Base-by-base conservation (phyloP, 2,797 vertebrate species). In the Orientallactaga sibirica region DNA sequence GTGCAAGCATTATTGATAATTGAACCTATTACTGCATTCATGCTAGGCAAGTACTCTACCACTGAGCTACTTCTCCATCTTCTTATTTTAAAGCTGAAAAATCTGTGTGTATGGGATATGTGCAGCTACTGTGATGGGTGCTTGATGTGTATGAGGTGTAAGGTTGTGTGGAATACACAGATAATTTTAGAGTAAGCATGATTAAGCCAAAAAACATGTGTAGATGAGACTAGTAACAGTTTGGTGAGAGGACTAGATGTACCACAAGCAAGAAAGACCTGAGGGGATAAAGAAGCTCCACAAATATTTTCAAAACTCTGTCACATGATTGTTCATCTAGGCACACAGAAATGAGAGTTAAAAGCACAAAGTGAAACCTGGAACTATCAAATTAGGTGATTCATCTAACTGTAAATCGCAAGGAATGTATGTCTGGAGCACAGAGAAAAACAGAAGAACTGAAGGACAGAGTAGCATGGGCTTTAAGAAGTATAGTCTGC, bases 81-180 rank as follows among this genome's bases (percentile, higher is more conserved):
- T 7, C 20, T 64, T 82, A 71, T 88, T 81, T 93, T 43, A 58
- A 94, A 91, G 9, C 33, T 78, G 67, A 68, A 80, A 94, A 80
- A 27, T 66, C 15, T 71, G 18, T 88, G 33, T 10, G 11, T 22
- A 15, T 68, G 24, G 37, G 2, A 3, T 37, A 8, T n/a, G 22
- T 33, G 5, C 9, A 88, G 29, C 0, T 77, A 3, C 29, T 62
- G 16, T 58, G 37, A 66, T 80, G 11, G 9, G 48, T 43, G 19
- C 48, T 5, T 62, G 52, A 10, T 92, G 33, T 78, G 10, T 37
- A 25, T 52, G 66, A 52, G n/a, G 64, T 66, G 15, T 25, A 20
- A 82, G 61, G 37, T 58, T 89, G 9, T 43, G 1, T 33, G 6
- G 52, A 29, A 19, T 20, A 0, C 71, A 88, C 73, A 91, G 66